Base-by-base conservation (phyloP, 2,888 invertebrate genomes). In the Endotricha flammealis region DNA sequence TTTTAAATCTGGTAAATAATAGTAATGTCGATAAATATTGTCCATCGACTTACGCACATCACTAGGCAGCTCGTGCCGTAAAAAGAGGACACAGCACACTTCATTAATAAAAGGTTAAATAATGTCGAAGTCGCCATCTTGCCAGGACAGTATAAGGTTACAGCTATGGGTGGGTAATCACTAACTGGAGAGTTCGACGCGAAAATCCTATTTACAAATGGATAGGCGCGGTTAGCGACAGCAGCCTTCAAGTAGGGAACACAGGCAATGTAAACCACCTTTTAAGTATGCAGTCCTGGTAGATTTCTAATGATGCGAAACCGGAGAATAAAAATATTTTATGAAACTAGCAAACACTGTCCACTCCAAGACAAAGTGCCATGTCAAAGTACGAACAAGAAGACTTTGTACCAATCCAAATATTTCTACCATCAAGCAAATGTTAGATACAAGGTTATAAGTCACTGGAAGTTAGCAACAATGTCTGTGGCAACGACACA, bases 61-160 rank as follows among this genome's bases (percentile, higher is more conserved):
- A 17, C 35, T 29, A 22, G 20, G 9, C 36, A 61, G 65, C 78
- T 72, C 78, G 78, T 79, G 78, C 75, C 68, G 59, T 69, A 77
- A 80, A 75, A 79, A 72, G 69, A 79, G 61, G 68, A 77, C 65
- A 58, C 50, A 48, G 64, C 70, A 74, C 76, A 77, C 81, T 78
- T 80, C 76, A 77, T 73, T 78, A 77, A 69, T 68, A 75, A 74
- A 76, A 75, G 72, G 72, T 78, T 76, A 78, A 80, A 78, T 79
- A 76, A 66, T 64, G 60, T 57, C 54, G 60, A 67, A 67, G 69
- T 65, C 60, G 66, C 63, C 65, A 66, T 71, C 72, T 75, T 72
- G 27, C 12, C 12, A 11, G 27, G 36, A 37, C 38, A 23, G 62
- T 60, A 46, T 71, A 57, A 41, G 44, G 59, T 73, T 70, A 58